Evolutionary conservation across 2,797 vertebrate genomes (phyloP).

Genomic region (Neosilurus mollespiculum): DNA sequence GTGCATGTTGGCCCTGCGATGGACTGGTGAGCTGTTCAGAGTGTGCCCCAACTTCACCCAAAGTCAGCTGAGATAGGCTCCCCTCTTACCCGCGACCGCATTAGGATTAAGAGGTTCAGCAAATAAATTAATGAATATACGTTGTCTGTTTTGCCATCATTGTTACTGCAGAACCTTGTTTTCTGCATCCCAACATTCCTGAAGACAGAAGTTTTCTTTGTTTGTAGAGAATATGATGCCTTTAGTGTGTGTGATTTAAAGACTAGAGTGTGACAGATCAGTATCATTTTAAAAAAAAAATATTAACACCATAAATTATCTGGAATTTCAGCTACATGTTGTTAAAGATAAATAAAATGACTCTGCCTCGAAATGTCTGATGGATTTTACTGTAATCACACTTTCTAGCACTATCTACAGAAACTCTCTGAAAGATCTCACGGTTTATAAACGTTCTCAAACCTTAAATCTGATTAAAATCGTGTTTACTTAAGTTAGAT

Average conservation of each 20-base stretch:
- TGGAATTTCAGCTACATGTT: background rate
- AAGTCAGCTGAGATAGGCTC: too few relatives aligned
- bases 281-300: background rate
- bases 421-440: background rate
- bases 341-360: background rate
- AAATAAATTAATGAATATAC: background rate
- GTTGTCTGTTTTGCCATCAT: background rate
- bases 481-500: background rate
- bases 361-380: background rate
- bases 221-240: too few relatives aligned
- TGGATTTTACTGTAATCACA: background rate
- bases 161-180: background rate
- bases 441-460: background rate
- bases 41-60: too few relatives aligned
- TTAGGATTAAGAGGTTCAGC: too few relatives aligned
- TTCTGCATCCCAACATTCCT: background rate
- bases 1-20: too few relatives aligned
- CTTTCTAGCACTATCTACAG: background rate
- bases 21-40: too few relatives aligned
- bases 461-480: background rate
- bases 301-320: background rate
- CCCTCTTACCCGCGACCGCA: too few relatives aligned
- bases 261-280: background rate
- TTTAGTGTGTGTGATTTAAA: background rate
- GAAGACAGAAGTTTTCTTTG: background rate